Percentiles rank a stretch among this genome's conserved stretches.
These are phyloP conservation scores for Mesitornis unicolor DNA, from an alignment of 2,113 vertebrate species.

Conservation along the genomic window DNA sequence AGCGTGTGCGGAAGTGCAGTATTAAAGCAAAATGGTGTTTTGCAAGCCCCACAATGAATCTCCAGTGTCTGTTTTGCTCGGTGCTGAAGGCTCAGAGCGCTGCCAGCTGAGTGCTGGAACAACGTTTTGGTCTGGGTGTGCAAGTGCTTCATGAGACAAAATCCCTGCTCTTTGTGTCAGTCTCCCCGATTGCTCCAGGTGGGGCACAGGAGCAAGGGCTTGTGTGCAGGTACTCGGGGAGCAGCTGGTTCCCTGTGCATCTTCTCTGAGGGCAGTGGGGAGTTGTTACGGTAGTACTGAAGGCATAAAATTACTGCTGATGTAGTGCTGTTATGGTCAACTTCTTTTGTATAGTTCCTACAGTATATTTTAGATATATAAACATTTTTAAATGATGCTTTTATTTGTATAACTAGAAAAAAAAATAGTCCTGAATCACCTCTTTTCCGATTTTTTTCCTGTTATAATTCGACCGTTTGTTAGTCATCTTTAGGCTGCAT, in stretches of 20 bases:
- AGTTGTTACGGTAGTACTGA: not conserved
- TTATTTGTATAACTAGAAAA: not conserved
- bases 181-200: not conserved
- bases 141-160: not conserved
- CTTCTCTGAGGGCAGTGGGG: not conserved
- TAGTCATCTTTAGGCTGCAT: not conserved
- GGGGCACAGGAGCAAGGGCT: not conserved
- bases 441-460: not conserved
- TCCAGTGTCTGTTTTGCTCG: not conserved
- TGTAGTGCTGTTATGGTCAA: fast-evolving
- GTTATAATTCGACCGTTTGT: not conserved
- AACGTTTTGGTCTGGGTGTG: not conserved
- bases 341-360: not conserved
- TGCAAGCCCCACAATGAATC: not conserved
- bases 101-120: not conserved
- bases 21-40: not conserved
- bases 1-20: not conserved
- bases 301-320: not conserved
- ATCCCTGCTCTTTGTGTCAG: not conserved
- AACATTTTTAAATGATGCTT: not conserved
- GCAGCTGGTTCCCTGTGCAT: not conserved
- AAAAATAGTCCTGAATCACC: not conserved
- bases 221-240: not conserved
- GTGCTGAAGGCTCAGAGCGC: not conserved
- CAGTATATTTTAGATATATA: not conserved